Conservation (phyloP, 1,140 invertebrate genomes). For the Steinernema feltiae region DNA sequence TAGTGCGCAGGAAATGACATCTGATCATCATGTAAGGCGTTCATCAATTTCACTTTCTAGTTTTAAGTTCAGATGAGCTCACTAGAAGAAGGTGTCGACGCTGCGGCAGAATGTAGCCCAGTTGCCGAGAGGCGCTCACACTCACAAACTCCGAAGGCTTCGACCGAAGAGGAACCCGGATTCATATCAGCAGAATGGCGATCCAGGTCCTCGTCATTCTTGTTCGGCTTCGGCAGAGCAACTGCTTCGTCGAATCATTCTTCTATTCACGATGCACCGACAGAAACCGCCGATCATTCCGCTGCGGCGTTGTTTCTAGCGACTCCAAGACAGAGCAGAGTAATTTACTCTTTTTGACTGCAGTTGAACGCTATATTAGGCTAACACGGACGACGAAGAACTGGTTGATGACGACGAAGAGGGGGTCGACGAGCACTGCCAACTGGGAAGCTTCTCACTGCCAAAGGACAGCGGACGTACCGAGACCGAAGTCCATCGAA, state of each 20-base stretch:
- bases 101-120: neutral
- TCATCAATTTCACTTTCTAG: too few species aligned
- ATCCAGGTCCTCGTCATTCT: neutral
- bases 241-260: neutral
- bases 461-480: neutral
- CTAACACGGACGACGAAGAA: slow-evolving; percentile 10
- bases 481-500: neutral
- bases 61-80: neutral
- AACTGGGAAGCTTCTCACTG: neutral
- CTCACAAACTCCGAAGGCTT: neutral
- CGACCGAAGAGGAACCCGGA: neutral
- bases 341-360: too few species aligned
- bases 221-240: neutral
- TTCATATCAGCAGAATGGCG: neutral
- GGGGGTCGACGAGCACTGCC: neutral
- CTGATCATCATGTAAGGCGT: neutral
- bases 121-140: neutral
- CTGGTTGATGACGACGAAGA: neutral
- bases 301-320: neutral
- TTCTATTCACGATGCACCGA: neutral
- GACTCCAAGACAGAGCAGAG: neutral
- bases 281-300: neutral
- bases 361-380: neutral
- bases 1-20: too few species aligned
- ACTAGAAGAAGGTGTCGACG: neutral